Conservation (phyloP, 2,113 vertebrate species). For the Turnix velox region DNA sequence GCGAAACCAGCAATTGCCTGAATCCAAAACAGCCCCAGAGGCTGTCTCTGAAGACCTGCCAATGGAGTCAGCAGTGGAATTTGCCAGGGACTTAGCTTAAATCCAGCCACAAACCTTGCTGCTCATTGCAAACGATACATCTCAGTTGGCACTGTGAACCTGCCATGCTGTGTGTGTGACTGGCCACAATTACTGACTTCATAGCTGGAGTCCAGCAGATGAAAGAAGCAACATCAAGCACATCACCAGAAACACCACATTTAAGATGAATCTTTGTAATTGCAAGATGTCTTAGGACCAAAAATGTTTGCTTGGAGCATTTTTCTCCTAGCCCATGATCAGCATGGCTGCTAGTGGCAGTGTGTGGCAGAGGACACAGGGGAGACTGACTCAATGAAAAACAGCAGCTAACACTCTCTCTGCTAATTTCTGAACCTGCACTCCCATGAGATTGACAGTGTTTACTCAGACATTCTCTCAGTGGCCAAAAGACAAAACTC, state of each 20-base stretch:
- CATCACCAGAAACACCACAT: not conserved
- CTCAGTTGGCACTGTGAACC: constrained; percentile 4
- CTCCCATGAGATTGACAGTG: not conserved
- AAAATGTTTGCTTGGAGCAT: not conserved
- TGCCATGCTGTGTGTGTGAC: not conserved
- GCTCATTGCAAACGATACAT: not conserved
- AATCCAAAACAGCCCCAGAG: constrained; percentile 42
- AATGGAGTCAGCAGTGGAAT: constrained; percentile 38
- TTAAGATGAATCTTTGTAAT: not conserved
- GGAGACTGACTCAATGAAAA: not conserved
- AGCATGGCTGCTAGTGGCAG: not conserved
- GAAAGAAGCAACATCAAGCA: constrained; percentile 18
- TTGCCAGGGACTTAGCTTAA: constrained; percentile 23
- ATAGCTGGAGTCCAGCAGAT: not conserved
- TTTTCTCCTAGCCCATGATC: not conserved
- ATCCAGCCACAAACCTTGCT: constrained; percentile 21
- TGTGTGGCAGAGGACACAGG: not conserved
- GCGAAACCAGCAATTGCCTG: constrained; percentile 61
- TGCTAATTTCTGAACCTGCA: not conserved
- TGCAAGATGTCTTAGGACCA: constrained; percentile 1
- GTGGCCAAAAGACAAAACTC: not conserved
- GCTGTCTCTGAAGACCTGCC: constrained; percentile 58
- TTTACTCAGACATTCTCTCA: not conserved
- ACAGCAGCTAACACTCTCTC: not conserved
- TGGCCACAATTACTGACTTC: constrained; percentile 3